Conservation (phyloP, 1,140 invertebrate species). For the Cephus cinctus region DNA sequence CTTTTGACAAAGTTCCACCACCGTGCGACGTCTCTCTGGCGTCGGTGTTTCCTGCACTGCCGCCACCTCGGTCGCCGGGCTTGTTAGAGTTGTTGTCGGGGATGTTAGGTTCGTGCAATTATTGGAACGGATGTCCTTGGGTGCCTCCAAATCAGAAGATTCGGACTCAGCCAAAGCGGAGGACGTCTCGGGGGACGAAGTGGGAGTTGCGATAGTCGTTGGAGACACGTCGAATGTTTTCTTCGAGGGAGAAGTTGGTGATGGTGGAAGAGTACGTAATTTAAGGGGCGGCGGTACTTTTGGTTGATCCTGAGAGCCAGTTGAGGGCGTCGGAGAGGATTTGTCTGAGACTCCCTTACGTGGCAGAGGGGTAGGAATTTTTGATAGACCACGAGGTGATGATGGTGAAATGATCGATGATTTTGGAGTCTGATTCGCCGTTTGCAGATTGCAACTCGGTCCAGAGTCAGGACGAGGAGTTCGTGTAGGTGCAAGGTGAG, state of each 20-base stretch:
- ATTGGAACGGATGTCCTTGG: no score
- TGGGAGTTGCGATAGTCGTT: conserved; percentile 9
- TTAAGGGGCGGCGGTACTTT: not conserved
- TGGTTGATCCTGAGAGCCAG: not conserved
- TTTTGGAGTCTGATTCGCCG: not conserved
- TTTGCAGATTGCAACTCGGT: no score
- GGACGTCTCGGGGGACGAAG: conserved; percentile 13
- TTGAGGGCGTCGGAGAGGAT: conserved; percentile 21
- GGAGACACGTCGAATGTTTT: conserved; percentile 16
- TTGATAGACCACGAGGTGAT: not conserved
- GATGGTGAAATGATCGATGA: not conserved
- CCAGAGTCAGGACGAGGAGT: no score
- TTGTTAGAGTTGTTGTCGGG: not conserved
- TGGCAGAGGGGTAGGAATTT: conserved; percentile 27
- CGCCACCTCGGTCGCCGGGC: conserved; percentile 10
- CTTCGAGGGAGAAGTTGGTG: conserved; percentile 14
- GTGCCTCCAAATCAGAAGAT: conserved; percentile 20
- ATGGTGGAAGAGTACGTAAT: conserved; percentile 14
- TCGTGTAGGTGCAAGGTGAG: not conserved
- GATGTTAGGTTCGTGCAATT: not conserved
- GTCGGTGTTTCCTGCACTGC: conserved; percentile 7
- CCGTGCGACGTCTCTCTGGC: conserved; percentile 33
- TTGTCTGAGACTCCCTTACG: conserved; percentile 32
- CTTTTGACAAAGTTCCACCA: conserved; percentile 51
- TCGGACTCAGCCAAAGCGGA: conserved; percentile 14